Conservation (phyloP, 2,888 invertebrate species). For the Tineola bisselliella region DNA sequence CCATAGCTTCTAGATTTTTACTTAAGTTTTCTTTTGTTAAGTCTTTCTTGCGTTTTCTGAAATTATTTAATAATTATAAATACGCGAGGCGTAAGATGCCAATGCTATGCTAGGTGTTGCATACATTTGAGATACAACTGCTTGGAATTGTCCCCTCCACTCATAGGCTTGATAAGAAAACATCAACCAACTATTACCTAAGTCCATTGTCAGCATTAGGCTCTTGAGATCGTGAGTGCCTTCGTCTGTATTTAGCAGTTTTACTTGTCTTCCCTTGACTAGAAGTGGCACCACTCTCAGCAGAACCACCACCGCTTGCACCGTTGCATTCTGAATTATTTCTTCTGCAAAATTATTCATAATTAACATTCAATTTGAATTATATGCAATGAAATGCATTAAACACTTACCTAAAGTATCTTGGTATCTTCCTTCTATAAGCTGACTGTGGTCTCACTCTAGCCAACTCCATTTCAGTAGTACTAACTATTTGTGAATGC, state of each 20-base stretch:
- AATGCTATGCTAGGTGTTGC: no score
- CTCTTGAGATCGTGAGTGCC: conserved; percentile 44
- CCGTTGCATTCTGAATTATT: conserved; percentile 50
- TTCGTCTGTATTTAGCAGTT: conserved; percentile 44
- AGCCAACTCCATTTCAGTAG: conserved; percentile 58
- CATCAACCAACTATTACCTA: conserved; percentile 31
- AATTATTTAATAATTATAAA: no score
- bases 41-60: conserved; percentile 56
- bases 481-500: conserved; percentile 62
- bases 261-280: conserved; percentile 38
- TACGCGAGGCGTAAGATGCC: no score
- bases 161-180: neutral
- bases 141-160: no score
- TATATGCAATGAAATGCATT: neutral
- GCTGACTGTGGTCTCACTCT: conserved; percentile 50
- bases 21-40: conserved; percentile 40
- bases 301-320: conserved; percentile 52
- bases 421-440: conserved; percentile 45
- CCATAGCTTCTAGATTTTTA: conserved; percentile 36
- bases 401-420: conserved; percentile 43
- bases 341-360: neutral
- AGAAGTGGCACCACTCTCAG: conserved; percentile 56
- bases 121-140: no score
- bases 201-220: conserved; percentile 34
- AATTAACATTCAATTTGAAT: neutral